Base-by-base conservation (phyloP, 2,113 vertebrate species). In the Neotragus pygmaeus region DNA sequence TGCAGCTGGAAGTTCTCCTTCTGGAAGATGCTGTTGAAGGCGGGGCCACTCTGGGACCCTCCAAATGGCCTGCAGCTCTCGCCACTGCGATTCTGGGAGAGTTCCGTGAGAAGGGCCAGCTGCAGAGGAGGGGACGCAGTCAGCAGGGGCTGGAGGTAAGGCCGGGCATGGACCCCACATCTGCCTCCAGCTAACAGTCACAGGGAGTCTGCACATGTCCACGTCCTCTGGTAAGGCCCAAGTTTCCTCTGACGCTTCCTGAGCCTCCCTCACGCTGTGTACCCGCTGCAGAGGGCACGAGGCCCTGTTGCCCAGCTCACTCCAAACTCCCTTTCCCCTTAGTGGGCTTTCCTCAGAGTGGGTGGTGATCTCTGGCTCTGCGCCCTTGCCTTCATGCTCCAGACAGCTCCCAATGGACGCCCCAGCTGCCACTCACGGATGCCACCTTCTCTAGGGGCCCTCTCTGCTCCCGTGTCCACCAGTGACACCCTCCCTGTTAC, bases 51-150 rank as follows among this genome's bases (percentile, higher is more conserved):
- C 1, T 99, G 99, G 96, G 98, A 96, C 36, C 99, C 2, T 0
- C 99, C 98, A 15, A 99, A 97, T 0, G 98, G 98, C 75, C 99
- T 97, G 0, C 98, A 97, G 98, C 98, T 99, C 77, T 99, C 99
- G 0, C 96, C 36, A 25, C 99, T 64, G 0, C 98, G 99, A 85
- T 98, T 97, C 1, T 98, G 99, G 1, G 99, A 99, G 58, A 99
- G 99, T 15, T 99, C 99, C 0, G 99, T 99, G 8, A 99, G 99
- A 75, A 99, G 99, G 88, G 99, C 99, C 62, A 99, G 87, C 99
- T 99, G 99, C 33, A 98, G 98, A 94, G 58, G 78, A 58, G 39
- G 43, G 57, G 39, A 55, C 4, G 19, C 10, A 2, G 0, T 96
- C 39, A 97, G 16, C 27, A 6, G 21, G 0, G 55, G 85, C 36